phyloP scores from a whole-genome alignment of 2,797 vertebrate species.

The Coluber constrictor region DNA sequence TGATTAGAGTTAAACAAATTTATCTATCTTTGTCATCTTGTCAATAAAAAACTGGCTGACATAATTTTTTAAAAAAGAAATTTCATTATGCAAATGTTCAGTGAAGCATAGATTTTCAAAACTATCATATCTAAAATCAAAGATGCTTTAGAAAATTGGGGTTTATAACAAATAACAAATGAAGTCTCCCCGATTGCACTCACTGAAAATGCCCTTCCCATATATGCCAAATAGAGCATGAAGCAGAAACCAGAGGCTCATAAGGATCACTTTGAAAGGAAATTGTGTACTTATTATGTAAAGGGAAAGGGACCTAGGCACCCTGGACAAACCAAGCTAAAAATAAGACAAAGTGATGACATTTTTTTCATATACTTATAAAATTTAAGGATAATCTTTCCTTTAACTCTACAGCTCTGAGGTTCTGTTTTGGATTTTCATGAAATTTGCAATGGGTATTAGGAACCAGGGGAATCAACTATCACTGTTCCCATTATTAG shows the following conservation, averaged over 20 bases:
- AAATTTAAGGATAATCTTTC: not conserved
- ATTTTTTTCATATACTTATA: not conserved
- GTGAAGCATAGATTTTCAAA: not conserved
- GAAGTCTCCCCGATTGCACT: not conserved
- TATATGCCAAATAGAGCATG: not conserved
- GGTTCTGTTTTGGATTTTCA: not conserved
- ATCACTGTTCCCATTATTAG: not conserved
- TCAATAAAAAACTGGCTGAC: not conserved
- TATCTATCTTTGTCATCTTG: not conserved
- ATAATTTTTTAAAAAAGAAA: not conserved
- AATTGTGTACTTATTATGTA: not conserved
- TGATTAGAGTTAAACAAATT: not conserved
- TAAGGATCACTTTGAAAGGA: not conserved
- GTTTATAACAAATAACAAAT: not conserved
- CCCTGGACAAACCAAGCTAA: not conserved
- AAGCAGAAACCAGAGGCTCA: not conserved
- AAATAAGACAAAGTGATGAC: not conserved
- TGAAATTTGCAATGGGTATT: not conserved
- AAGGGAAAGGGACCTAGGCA: not conserved
- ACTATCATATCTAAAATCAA: not conserved
- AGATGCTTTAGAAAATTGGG: not conserved
- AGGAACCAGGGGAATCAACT: not conserved
- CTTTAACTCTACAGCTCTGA: not conserved
- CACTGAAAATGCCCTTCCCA: not conserved
- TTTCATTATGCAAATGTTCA: not conserved